Percentiles rank a stretch among this genome's conserved stretches.
Evolutionary conservation across 2,113 vertebrate species (phyloP).

Genomic region (Phyllostomus discolor): DNA sequence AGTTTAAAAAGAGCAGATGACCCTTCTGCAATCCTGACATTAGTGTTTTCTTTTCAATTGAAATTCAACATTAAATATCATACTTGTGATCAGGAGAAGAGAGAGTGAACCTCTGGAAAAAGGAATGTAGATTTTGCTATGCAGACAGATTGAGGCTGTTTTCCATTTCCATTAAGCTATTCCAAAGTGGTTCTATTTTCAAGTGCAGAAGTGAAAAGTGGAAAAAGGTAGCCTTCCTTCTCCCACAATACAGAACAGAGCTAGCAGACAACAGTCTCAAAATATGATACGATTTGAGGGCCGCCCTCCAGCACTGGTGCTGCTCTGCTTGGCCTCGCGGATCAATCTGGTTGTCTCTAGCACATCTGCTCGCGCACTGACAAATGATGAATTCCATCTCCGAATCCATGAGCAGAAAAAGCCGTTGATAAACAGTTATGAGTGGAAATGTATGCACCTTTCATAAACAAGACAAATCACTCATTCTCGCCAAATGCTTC

Average conservation of each 20-base stretch:
- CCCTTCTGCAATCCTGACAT: background rate
- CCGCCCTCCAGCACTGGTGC: constrained; percentile 46
- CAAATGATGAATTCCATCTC: constrained; percentile 76
- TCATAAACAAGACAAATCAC: constrained; percentile 83
- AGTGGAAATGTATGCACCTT: constrained; percentile 78
- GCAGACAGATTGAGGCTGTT: background rate
- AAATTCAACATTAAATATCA: constrained; percentile 5
- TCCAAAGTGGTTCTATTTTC: background rate
- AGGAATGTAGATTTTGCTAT: constrained; percentile 16
- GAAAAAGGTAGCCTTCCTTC: background rate
- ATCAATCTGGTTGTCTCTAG: constrained; percentile 73
- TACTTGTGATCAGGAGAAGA: background rate
- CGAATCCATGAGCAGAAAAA: constrained; percentile 78
- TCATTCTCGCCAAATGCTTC: constrained; percentile 78
- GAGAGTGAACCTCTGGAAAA: background rate
- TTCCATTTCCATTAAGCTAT: constrained; percentile 40
- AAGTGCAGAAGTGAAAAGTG: background rate
- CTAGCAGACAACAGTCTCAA: background rate
- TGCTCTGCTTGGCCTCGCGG: constrained; percentile 61
- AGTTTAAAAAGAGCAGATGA: constrained; percentile 40
- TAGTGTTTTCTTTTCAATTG: constrained; percentile 30
- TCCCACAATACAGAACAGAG: background rate
- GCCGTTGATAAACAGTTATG: constrained; percentile 79
- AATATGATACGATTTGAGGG: constrained; percentile 63
- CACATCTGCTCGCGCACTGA: constrained; percentile 77